phyloP scores from a whole-genome alignment of 2,797 vertebrate genomes.

The Okamejei kenojei region DNA sequence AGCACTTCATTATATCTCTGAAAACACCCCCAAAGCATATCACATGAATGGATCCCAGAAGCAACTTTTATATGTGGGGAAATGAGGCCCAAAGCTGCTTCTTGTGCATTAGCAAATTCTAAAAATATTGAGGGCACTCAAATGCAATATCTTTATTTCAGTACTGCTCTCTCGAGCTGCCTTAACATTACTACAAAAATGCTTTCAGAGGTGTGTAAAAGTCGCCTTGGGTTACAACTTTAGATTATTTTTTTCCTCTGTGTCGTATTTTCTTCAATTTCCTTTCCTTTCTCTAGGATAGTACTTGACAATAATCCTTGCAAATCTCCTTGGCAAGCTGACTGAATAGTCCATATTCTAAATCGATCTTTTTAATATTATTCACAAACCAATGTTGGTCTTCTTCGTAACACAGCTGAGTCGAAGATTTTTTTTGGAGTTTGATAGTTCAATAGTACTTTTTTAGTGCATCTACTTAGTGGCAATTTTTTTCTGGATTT shows the following conservation, averaged over 20 bases:
- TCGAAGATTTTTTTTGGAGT: background rate
- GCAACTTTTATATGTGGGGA: background rate
- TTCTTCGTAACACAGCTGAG: background rate
- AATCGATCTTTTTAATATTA: background rate
- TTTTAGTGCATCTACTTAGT: background rate
- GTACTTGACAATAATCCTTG: background rate
- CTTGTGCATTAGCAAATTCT: background rate
- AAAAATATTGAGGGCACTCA: background rate
- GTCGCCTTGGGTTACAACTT: background rate
- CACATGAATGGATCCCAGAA: background rate
- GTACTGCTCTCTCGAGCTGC: background rate
- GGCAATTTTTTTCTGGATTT: background rate
- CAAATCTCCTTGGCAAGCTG: background rate
- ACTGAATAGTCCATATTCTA: background rate
- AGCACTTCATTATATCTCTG: background rate
- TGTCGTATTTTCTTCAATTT: background rate
- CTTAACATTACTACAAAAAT: background rate
- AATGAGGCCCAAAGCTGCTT: background rate
- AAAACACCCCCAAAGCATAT: background rate
- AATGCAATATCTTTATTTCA: background rate
- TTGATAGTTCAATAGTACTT: background rate
- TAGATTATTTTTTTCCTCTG: background rate
- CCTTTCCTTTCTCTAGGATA: background rate
- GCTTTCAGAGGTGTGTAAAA: background rate
- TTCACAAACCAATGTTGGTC: background rate